These are phyloP conservation scores for Synergus umbraculus DNA, from an alignment of 2,888 invertebrate species.

Conservation along the genomic window DNA sequence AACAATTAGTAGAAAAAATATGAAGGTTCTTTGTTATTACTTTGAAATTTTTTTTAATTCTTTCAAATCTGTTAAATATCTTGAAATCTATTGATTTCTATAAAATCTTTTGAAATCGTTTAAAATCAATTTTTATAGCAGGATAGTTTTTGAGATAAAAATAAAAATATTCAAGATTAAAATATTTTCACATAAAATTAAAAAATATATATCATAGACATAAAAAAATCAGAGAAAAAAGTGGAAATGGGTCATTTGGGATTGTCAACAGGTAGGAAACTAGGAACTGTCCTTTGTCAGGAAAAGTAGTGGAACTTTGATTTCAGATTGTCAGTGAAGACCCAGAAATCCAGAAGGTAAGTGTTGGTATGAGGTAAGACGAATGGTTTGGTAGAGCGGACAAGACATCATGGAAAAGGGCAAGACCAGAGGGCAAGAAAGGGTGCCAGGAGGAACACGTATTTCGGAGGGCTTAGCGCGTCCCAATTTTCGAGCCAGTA, in stretches of 20 bases:
- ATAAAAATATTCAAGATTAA: no score
- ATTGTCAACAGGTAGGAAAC: slow-evolving; percentile 43
- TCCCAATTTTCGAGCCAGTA: slow-evolving; percentile 72
- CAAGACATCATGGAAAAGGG: slow-evolving; percentile 5
- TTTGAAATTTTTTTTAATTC: no score
- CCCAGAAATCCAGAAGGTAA: not conserved
- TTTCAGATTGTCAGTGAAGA: not conserved
- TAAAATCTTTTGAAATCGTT: no score
- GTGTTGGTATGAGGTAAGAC: slow-evolving; percentile 26
- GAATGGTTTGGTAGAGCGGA: slow-evolving; percentile 31
- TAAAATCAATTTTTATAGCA: no score
- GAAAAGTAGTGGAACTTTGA: slow-evolving; percentile 30
- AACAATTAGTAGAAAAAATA: no score
- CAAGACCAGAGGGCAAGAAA: slow-evolving; percentile 12
- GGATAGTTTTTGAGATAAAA: no score
- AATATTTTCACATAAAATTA: no score
- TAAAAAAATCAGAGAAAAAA: not conserved
- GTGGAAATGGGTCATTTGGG: not conserved
- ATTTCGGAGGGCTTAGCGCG: slow-evolving; percentile 55
- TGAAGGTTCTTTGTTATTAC: no score
- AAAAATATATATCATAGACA: not conserved
- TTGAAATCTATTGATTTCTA: no score
- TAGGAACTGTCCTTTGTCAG: slow-evolving; percentile 37
- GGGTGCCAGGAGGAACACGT: slow-evolving; percentile 9
- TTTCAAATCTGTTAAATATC: no score